A percentile compares a stretch with the other conserved stretches of the same genome.
Conservation (phyloP, 2,888 invertebrate species). For the Mayetiola destructor region DNA sequence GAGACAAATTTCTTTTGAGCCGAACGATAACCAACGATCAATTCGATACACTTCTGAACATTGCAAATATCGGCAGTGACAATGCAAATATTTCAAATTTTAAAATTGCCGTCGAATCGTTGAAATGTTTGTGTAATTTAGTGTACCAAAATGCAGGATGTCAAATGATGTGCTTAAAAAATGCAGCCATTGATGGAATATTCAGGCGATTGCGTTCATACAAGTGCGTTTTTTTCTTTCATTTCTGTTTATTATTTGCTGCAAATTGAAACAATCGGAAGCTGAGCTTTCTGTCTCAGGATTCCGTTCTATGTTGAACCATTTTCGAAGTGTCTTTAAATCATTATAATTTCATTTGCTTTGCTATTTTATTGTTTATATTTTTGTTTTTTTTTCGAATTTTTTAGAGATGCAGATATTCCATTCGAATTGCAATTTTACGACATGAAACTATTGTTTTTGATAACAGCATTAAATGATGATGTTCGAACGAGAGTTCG, state of each 20-base stretch:
- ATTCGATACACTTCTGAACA: conserved; percentile 49
- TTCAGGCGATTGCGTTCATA: conserved; percentile 55
- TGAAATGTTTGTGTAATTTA: conserved; percentile 81
- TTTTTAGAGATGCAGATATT: conserved; percentile 40
- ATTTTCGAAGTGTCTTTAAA: not conserved
- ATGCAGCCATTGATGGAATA: conserved; percentile 55
- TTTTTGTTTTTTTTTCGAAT: conserved; percentile 7
- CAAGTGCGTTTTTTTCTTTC: conserved; percentile 29
- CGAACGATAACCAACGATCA: conserved; percentile 51
- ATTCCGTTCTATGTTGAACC: not conserved
- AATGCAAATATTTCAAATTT: conserved; percentile 36
- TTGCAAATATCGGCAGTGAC: conserved; percentile 44
- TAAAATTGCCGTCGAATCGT: conserved; percentile 55
- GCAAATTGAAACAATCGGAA: too few relatives aligned
- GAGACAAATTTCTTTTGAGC: conserved; percentile 61
- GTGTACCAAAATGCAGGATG: conserved; percentile 58
- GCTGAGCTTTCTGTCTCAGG: too few relatives aligned
- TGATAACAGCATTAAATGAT: conserved; percentile 69
- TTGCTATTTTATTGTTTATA: not conserved
- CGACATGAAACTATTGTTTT: conserved; percentile 76
- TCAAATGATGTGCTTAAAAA: conserved; percentile 44
- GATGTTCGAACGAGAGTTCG: conserved; percentile 50
- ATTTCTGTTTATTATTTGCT: not conserved
- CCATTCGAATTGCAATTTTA: conserved; percentile 64
- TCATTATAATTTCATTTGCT: not conserved